Conservation (phyloP, 2,888 invertebrate species). For the Eucera pruinosa region DNA sequence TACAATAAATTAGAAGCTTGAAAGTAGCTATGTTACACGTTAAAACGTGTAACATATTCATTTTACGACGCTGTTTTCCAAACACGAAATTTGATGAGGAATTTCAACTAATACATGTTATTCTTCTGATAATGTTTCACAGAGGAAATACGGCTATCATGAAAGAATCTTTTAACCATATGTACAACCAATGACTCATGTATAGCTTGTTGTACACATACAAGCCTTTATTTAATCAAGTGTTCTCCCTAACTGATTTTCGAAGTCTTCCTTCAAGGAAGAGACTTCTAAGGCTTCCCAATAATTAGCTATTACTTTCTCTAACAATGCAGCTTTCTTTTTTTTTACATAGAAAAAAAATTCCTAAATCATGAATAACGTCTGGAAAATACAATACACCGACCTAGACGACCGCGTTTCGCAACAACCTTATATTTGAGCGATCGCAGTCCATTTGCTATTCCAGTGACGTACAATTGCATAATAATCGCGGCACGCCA, state of each 20-base stretch:
- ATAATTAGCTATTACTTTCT: too few relatives aligned
- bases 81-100: neutral
- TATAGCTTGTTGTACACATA: neutral
- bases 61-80: neutral
- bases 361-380: neutral
- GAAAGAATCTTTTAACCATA: neutral
- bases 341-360: neutral
- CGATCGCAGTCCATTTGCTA: constrained; percentile 58
- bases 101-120: constrained; percentile 11
- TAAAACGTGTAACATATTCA: neutral
- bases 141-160: constrained; percentile 5
- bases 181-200: neutral
- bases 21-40: too few relatives aligned
- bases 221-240: neutral
- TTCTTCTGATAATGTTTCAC: constrained; percentile 17
- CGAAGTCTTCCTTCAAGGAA: neutral
- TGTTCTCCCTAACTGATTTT: neutral
- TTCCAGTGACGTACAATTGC: constrained; percentile 68
- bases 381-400: neutral
- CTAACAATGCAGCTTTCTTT: neutral
- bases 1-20: too few relatives aligned
- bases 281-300: too few relatives aligned
- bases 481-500: constrained; percentile 61
- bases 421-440: constrained; percentile 56
- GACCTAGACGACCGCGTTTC: constrained; percentile 46